Percentiles rank a stretch among this genome's conserved stretches.
Evolutionary conservation across 2,888 invertebrate species (phyloP).

Genomic region (Lysandra coridon): DNA sequence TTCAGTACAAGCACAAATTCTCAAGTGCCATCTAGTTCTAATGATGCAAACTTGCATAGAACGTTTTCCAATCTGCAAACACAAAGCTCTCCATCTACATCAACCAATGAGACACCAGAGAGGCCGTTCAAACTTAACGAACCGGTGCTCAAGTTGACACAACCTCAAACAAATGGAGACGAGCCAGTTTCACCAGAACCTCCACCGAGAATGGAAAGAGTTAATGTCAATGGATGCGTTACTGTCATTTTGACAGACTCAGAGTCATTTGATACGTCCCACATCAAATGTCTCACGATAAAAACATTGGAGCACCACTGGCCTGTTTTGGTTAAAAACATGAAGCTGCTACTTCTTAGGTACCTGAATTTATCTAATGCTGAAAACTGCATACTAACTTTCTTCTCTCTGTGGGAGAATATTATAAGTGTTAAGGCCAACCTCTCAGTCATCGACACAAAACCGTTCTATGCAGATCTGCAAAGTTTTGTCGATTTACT

Average conservation of each 20-base stretch:
- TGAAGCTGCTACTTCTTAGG: conserved; percentile 80
- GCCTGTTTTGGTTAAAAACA: conserved; percentile 88
- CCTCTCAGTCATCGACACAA: conserved; percentile 92
- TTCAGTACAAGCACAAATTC: conserved; percentile 51
- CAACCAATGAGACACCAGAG: conserved; percentile 52
- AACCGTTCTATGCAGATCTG: conserved; percentile 92
- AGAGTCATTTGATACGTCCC: conserved; percentile 91
- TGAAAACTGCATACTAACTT: conserved; percentile 88
- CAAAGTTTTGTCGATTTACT: conserved; percentile 88
- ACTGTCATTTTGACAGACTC: conserved; percentile 86
- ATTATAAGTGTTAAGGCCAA: conserved; percentile 95
- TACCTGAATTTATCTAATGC: conserved; percentile 81
- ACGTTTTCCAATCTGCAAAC: conserved; percentile 76
- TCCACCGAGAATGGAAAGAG: conserved; percentile 64
- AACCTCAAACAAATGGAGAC: conserved; percentile 53
- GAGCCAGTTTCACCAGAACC: conserved; percentile 60
- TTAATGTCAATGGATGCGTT: conserved; percentile 78
- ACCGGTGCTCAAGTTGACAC: conserved; percentile 65
- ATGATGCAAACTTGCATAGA: conserved; percentile 63
- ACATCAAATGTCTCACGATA: conserved; percentile 91
- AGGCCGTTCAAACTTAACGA: conserved; percentile 66
- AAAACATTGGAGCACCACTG: conserved; percentile 92
- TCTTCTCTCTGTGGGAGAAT: conserved; percentile 92
- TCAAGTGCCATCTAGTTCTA: conserved; percentile 55
- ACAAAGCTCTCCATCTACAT: conserved; percentile 62